Evolutionary conservation across 2,888 invertebrate genomes (phyloP).

Genomic region (Drosophila putrida): DNA sequence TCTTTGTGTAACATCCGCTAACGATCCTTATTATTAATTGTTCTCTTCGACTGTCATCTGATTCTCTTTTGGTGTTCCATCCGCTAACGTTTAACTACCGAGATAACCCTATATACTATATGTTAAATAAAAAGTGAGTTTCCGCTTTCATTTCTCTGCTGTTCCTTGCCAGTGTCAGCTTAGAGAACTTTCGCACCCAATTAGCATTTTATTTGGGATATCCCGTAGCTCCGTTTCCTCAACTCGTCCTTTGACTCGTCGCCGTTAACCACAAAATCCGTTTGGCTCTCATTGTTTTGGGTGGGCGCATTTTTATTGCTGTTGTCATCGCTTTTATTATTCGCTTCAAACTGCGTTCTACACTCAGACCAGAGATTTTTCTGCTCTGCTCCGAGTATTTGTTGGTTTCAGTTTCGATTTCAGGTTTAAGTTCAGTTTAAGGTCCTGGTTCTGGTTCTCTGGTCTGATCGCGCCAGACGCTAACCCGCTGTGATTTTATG

Average conservation of each 20-base stretch:
- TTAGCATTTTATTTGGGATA: constrained; percentile 42
- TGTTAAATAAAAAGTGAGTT: background rate
- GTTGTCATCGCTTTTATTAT: constrained; percentile 70
- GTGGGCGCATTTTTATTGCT: constrained; percentile 67
- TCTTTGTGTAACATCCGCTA: background rate
- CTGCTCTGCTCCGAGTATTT: constrained; percentile 1
- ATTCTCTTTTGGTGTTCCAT: background rate
- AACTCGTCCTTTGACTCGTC: constrained; percentile 1
- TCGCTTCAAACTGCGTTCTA: constrained; percentile 5
- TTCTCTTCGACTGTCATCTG: too few species aligned
- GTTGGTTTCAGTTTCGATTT: constrained; percentile 2
- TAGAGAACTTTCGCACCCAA: constrained; percentile 41
- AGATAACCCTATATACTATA: background rate
- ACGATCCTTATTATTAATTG: background rate
- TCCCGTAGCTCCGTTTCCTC: constrained; percentile 39
- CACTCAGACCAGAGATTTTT: constrained; percentile 5
- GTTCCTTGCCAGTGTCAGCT: constrained; percentile 8
- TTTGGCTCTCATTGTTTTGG: constrained; percentile 21
- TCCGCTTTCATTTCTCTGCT: background rate
- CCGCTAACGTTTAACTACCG: background rate
- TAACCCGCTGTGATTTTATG: constrained; percentile 84
- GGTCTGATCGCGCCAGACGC: constrained; percentile 70
- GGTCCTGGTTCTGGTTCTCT: constrained; percentile 13
- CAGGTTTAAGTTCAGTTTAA: constrained; percentile 3
- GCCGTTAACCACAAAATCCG: constrained; percentile 4